Conservation (phyloP, 1,140 invertebrate genomes). For the Meloidogyne hapla region DNA sequence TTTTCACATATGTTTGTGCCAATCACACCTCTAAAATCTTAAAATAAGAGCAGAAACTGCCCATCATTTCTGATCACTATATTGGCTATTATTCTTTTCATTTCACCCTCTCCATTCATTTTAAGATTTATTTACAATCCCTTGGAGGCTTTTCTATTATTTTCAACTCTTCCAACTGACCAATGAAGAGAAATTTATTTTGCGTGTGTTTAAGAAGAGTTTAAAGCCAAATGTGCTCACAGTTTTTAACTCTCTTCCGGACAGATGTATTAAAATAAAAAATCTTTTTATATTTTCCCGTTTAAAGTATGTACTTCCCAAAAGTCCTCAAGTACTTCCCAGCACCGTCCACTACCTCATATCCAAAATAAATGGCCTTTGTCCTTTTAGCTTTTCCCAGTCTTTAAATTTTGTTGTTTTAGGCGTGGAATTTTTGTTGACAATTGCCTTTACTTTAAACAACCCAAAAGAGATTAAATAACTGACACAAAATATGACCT, state of each 20-base stretch:
- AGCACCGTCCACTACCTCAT: not conserved
- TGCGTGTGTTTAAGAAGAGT: not conserved
- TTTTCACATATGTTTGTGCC: too few relatives aligned
- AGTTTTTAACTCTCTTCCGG: not conserved
- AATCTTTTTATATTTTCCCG: not conserved
- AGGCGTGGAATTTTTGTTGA: not conserved
- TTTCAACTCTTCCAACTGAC: not conserved
- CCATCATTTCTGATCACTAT: too few relatives aligned
- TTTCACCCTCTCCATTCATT: not conserved
- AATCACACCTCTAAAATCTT: too few relatives aligned
- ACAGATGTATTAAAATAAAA: not conserved
- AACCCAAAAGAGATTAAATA: not conserved
- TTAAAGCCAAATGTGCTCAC: not conserved
- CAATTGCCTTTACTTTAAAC: not conserved
- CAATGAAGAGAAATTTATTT: not conserved
- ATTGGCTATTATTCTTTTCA: too few relatives aligned
- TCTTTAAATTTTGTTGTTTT: slow-evolving; percentile 5
- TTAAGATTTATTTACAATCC: slow-evolving; percentile 1
- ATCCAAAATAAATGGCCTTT: not conserved
- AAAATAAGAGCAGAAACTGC: too few relatives aligned
- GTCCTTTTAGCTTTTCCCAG: not conserved
- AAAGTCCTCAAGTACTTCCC: slow-evolving; percentile 2
- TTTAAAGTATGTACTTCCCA: not conserved
- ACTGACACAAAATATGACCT: not conserved
- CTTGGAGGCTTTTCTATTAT: not conserved